Percentiles rank a stretch among this genome's conserved stretches.
Conservation (phyloP, 2,888 invertebrate species). For the Drosophila basisetae region DNA sequence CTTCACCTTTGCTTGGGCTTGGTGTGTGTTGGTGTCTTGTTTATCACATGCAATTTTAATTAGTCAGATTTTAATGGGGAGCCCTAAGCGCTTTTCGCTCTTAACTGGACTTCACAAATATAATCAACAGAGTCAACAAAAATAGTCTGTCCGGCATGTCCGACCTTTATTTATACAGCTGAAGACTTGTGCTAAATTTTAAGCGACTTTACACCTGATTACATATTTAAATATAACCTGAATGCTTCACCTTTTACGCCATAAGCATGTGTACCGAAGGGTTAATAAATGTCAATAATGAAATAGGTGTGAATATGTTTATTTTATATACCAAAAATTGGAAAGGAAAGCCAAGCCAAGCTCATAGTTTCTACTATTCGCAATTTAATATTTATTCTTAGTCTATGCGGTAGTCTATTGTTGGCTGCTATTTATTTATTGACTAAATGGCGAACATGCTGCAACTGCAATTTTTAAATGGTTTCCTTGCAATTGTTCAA, state of each 20-base stretch:
- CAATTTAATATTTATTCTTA: neutral
- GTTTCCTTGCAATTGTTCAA: neutral
- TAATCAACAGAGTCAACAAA: conserved; percentile 12
- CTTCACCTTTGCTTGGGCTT: conserved; percentile 1
- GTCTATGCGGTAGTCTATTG: neutral
- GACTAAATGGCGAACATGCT: neutral
- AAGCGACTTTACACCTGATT: conserved; percentile 42
- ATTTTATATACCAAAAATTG: neutral
- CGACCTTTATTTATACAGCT: conserved; percentile 33
- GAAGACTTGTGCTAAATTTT: conserved; percentile 27
- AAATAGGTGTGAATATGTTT: neutral
- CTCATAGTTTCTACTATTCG: neutral
- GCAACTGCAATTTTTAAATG: neutral
- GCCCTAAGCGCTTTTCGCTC: conserved; percentile 35
- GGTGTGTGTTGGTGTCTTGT: conserved; percentile 23
- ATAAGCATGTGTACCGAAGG: neutral
- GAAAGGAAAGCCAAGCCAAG: neutral
- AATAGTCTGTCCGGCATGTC: conserved; percentile 6
- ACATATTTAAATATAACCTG: conserved; percentile 35
- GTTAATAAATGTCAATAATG: conserved; percentile 7
- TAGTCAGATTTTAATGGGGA: conserved; percentile 58
- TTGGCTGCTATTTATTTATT: neutral
- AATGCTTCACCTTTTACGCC: neutral
- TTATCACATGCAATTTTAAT: conserved; percentile 67
- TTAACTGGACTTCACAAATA: conserved; percentile 27